These are phyloP conservation scores for Tetanocera ferruginea DNA, from an alignment of 2,888 invertebrate species.

Conservation along the genomic window DNA sequence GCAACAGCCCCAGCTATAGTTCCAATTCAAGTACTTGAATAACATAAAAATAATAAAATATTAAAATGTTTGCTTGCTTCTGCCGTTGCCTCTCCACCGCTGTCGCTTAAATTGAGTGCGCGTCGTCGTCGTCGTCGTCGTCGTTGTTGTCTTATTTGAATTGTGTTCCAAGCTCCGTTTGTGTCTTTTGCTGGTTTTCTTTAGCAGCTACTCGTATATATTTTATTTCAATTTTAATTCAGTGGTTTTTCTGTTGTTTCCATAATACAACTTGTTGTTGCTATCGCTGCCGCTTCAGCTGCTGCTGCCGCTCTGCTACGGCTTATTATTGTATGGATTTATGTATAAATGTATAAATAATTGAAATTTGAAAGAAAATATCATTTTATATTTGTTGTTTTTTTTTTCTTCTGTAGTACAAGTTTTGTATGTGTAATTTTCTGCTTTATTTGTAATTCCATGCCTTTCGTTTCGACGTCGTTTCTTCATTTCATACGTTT, in stretches of 20 bases:
- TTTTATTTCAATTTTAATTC: constrained; percentile 43
- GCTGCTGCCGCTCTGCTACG: background rate
- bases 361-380: constrained; percentile 41
- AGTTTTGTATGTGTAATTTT: constrained; percentile 37
- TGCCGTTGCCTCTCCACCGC: constrained; percentile 15
- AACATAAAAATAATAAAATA: constrained; percentile 38
- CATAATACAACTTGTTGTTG: constrained; percentile 34
- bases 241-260: constrained; percentile 39
- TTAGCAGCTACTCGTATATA: constrained; percentile 16
- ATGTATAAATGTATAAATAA: constrained; percentile 38
- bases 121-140: constrained; percentile 25
- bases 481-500: constrained; percentile 25
- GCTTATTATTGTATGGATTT: constrained; percentile 18
- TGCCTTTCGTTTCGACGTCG: constrained; percentile 28
- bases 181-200: constrained; percentile 15
- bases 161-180: constrained; percentile 12
- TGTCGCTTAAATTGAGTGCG: constrained; percentile 29
- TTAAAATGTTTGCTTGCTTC: constrained; percentile 35
- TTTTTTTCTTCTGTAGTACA: constrained; percentile 33
- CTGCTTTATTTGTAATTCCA: constrained; percentile 39
- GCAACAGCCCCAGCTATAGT: constrained; percentile 9
- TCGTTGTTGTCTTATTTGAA: constrained; percentile 3
- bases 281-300: background rate
- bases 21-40: constrained; percentile 36
- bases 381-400: constrained; percentile 40